A percentile compares a stretch with the other conserved stretches of the same genome.
These are phyloP conservation scores for Drosophila repletoides DNA, from an alignment of 1,140 invertebrate species.

Conservation along the genomic window DNA sequence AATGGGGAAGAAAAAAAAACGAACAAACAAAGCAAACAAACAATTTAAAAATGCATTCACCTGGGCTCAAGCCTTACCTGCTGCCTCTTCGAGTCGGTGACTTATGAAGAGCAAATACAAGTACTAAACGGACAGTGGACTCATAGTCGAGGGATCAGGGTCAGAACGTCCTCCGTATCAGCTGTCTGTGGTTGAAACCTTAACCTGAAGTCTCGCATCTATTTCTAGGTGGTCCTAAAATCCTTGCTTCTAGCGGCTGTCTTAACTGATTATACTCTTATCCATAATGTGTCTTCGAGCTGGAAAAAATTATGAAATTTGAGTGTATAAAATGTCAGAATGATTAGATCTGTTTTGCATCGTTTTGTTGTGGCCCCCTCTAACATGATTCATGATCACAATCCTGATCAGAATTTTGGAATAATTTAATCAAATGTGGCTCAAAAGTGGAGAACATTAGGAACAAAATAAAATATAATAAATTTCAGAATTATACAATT, in stretches of 20 bases:
- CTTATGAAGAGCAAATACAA: slow-evolving; percentile 12
- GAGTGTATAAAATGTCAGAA: not conserved
- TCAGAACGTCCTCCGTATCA: slow-evolving; percentile 9
- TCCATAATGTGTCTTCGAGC: not conserved
- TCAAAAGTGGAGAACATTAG: too few relatives aligned
- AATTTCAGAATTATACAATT: too few relatives aligned
- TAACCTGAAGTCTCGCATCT: not conserved
- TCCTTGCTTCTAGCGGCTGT: not conserved
- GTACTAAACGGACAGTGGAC: not conserved
- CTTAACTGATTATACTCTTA: not conserved
- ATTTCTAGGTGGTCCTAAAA: not conserved
- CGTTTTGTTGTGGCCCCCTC: too few relatives aligned
- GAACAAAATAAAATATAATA: too few relatives aligned
- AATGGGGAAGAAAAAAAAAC: too few relatives aligned
- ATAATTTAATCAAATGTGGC: too few relatives aligned
- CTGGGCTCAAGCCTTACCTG: not conserved
- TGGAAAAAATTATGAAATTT: not conserved
- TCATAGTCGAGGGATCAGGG: not conserved
- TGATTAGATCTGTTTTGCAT: not conserved
- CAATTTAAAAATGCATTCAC: slow-evolving; percentile 23
- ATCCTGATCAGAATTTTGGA: too few relatives aligned
- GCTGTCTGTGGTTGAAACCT: not conserved
- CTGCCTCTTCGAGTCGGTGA: not conserved
- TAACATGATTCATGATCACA: too few relatives aligned
- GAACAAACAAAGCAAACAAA: too few relatives aligned